phyloP scores from a whole-genome alignment of 37 sponge, comb jelly and placozoan species.

The Aplysina aerophoba region DNA sequence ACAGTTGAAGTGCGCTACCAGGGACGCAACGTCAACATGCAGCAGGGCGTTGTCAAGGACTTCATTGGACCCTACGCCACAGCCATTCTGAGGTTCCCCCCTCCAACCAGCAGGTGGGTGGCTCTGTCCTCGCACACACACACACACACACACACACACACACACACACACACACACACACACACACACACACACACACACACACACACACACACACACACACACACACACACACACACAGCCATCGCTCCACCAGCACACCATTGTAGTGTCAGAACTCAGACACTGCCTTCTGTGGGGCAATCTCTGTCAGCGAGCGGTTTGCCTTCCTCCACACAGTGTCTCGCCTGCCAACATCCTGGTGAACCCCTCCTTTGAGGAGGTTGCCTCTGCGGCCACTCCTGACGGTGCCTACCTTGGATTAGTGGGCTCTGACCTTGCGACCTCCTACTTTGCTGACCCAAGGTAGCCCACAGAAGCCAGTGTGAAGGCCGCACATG shows the following conservation, averaged over 20 bases:
- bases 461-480: slow-evolving; percentile 5
- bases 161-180: too few species aligned
- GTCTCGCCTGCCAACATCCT: slow-evolving; percentile 5
- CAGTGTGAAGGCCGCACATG: too few species aligned
- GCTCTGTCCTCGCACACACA: not conserved
- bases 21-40: not conserved
- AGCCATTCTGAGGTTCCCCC: slow-evolving; percentile 20
- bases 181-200: too few species aligned
- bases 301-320: too few species aligned
- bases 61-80: slow-evolving; percentile 13
- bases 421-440: not conserved
- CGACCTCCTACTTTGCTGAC: slow-evolving; percentile 28
- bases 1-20: slow-evolving; percentile 16
- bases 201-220: too few species aligned
- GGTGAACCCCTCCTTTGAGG: slow-evolving; percentile 39
- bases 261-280: too few species aligned
- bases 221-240: too few species aligned
- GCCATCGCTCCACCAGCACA: too few species aligned
- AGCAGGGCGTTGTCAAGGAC: slow-evolving; percentile 6
- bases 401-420: slow-evolving; percentile 39
- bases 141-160: too few species aligned
- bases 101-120: slow-evolving; percentile 1
- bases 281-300: too few species aligned
- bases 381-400: slow-evolving; percentile 23
- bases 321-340: too few species aligned